These are phyloP conservation scores for Dryocosmus kuriphilus DNA, from an alignment of 2,888 invertebrate genomes.

Conservation along the genomic window DNA sequence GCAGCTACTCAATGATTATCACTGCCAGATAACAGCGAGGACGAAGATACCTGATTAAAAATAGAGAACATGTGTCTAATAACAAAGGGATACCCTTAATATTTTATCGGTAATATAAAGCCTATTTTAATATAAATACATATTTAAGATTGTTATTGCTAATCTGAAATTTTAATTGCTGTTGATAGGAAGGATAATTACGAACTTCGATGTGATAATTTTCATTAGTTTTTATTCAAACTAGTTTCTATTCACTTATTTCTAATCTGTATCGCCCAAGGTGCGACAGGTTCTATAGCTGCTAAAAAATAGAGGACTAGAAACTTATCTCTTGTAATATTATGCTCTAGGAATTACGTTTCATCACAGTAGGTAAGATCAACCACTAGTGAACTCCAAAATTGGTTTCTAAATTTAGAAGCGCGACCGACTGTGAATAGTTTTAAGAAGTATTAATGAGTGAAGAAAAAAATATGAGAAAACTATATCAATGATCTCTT, in stretches of 20 bases:
- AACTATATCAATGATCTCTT: too few species aligned
- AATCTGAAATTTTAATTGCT: neutral
- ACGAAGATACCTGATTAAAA: conserved; percentile 42
- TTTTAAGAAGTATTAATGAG: too few species aligned
- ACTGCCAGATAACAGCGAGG: conserved; percentile 48
- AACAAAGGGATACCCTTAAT: neutral
- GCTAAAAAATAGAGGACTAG: conserved; percentile 28
- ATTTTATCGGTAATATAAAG: neutral
- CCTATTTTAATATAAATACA: conserved; percentile 10
- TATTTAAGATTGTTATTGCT: neutral
- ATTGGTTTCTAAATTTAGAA: neutral
- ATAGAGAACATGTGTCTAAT: neutral
- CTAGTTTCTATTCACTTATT: neutral
- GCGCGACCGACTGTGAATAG: neutral
- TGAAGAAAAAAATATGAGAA: too few species aligned
- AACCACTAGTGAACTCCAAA: neutral
- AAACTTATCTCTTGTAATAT: conserved; percentile 16
- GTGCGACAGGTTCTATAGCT: neutral
- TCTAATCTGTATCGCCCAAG: neutral
- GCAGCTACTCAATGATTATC: conserved; percentile 69
- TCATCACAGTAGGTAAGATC: neutral
- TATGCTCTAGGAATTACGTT: neutral
- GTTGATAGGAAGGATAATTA: neutral
- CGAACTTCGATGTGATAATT: conserved; percentile 6
- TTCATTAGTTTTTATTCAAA: conserved; percentile 19